Evolutionary conservation across 92 coral and sea anemone genomes (phyloP).

Genomic region (Palythoa caribaeorum): DNA sequence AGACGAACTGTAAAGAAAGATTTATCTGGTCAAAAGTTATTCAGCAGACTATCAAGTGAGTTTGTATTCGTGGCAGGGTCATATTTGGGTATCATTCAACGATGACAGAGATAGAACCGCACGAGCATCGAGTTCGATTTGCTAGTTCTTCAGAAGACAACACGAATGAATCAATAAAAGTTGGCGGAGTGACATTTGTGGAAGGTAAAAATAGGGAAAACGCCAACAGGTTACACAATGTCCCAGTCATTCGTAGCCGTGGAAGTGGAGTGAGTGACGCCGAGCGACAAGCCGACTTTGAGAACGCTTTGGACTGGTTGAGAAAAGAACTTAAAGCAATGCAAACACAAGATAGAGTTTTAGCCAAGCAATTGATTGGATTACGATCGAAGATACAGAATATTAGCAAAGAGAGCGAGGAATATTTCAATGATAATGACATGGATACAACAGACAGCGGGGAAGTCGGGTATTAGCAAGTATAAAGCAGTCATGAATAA

Average conservation of each 20-base stretch:
- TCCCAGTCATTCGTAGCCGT: constrained; percentile 62
- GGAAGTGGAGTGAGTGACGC: constrained; percentile 73
- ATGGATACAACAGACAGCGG: constrained; percentile 56
- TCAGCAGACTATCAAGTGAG: not conserved
- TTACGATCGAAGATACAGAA: constrained; percentile 81
- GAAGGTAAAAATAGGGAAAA: constrained; percentile 30
- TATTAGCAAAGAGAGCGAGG: constrained; percentile 70
- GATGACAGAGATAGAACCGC: not conserved
- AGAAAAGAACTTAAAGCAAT: constrained; percentile 75
- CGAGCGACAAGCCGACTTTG: constrained; percentile 71
- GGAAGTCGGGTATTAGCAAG: constrained; percentile 22
- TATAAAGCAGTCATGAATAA: not conserved
- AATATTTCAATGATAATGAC: constrained; percentile 62
- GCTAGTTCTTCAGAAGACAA: constrained; percentile 24
- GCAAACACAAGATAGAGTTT: constrained; percentile 78
- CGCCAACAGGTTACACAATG: constrained; percentile 3
- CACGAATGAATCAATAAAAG: constrained; percentile 37
- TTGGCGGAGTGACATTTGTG: constrained; percentile 18
- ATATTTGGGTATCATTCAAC: not conserved
- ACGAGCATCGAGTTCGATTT: constrained; percentile 38
- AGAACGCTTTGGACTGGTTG: constrained; percentile 76
- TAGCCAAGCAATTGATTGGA: constrained; percentile 77
- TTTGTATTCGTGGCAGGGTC: not conserved
- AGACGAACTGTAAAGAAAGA: not conserved
- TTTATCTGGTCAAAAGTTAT: not conserved